Base-by-base conservation (phyloP, 2,888 invertebrate genomes). In the Andrena hattorfiana region DNA sequence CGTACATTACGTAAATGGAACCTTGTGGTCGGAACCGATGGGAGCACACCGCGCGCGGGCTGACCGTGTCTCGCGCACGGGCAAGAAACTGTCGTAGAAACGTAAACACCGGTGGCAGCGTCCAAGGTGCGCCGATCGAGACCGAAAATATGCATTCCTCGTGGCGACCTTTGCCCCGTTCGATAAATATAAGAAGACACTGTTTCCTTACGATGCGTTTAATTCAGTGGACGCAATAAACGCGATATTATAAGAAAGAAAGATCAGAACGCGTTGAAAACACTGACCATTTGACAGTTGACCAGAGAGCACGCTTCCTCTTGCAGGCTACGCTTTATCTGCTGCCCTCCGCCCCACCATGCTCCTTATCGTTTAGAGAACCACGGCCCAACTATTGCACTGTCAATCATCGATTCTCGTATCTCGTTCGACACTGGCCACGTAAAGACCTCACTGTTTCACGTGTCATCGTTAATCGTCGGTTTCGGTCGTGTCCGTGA, bases 1-100 rank as follows among this genome's bases (percentile, higher is more conserved):
- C 77, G 83, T 59, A 49, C 66, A 83, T 83, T 83, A 83, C 83
- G 83, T 83, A 83, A 83, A 83, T 78, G 70, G 62, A 82, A 73
- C 69, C 73, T 83, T 82, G 83, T 74, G 83, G 83, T 83, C 74
- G 83, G 64, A 74, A 71, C 78, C 69, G 60, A 68, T 59, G 83
- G 74, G 59, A 67, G 83, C 77, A 60, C 77, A 66, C 42, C 62
- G 64, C 48, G 2, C 56, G 56, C 23, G 2, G 3, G 54, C 51
- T 20, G 51, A 20, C n/a, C 23, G 54, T 10, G 20, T 23, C 2
- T 8, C 3, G 10, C 54, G 7, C 54, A 10, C 54, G 54, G 23
- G 56, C 20, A 23, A 23, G 23, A 56, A 23, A 56, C 56, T 56
- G 20, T 26, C 54, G 54, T 7, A 23, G 26, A 56, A 56, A 23